Evolutionary conservation across 2,113 vertebrate species (phyloP).

Genomic region (Chelonoidis abingdonii): DNA sequence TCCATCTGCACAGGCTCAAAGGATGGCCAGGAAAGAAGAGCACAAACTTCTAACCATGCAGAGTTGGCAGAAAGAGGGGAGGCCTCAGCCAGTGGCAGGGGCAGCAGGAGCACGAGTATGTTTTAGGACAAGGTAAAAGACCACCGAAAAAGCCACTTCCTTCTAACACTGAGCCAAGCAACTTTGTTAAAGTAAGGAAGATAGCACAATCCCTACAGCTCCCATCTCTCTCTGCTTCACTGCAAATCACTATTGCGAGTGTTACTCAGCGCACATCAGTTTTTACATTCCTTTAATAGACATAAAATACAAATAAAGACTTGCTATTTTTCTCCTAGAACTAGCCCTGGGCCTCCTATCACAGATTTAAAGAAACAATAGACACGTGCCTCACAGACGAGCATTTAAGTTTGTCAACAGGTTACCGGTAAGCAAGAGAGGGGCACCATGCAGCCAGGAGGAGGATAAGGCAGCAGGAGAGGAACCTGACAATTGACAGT

Average conservation of each 20-base stretch:
- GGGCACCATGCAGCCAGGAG: neutral
- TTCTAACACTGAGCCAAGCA: neutral
- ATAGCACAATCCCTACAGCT: neutral
- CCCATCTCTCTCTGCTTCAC: neutral
- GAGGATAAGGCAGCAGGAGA: neutral
- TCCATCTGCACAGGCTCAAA: rapidly evolving
- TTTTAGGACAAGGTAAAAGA: neutral
- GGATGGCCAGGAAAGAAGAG: neutral
- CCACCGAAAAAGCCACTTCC: neutral
- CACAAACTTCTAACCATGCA: neutral
- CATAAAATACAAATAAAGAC: neutral
- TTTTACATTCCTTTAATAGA: neutral
- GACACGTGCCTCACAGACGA: neutral
- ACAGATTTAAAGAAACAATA: neutral
- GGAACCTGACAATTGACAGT: neutral
- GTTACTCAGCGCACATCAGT: neutral
- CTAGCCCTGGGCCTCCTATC: neutral
- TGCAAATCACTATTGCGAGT: neutral
- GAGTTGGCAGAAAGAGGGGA: neutral
- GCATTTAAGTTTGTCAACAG: neutral
- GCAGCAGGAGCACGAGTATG: neutral
- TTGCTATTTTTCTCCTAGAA: neutral
- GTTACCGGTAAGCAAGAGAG: neutral
- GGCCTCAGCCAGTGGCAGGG: no score
- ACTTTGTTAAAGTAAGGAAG: neutral